phyloP scores from a whole-genome alignment of 2,888 invertebrate species.

The Lepidochrysops patricia region DNA sequence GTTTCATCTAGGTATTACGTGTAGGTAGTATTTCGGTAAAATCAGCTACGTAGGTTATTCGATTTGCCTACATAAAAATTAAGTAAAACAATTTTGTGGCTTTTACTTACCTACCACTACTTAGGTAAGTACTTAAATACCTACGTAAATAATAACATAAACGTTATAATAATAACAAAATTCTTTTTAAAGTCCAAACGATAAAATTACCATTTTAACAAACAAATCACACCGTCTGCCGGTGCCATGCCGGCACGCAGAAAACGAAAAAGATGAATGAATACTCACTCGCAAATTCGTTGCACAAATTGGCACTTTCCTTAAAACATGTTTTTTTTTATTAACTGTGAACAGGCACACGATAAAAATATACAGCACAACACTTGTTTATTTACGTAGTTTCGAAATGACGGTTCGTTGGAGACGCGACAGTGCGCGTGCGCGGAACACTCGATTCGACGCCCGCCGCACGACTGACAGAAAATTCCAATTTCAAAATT shows the following conservation, averaged over 20 bases:
- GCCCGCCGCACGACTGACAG: constrained; percentile 48
- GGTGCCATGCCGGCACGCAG: constrained; percentile 39
- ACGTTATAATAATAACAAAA: neutral
- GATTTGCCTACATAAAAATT: no score
- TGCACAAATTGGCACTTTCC: constrained; percentile 43
- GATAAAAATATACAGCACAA: constrained; percentile 38
- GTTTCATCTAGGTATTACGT: no score
- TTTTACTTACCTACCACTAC: no score
- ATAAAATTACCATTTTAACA: neutral
- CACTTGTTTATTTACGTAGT: constrained; percentile 66
- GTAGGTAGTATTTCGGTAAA: no score
- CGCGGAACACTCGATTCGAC: constrained; percentile 40
- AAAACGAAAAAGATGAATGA: constrained; percentile 46
- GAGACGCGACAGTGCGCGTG: constrained; percentile 42
- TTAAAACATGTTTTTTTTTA: neutral
- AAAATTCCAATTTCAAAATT: constrained; percentile 30
- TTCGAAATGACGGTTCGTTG: constrained; percentile 50
- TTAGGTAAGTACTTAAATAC: no score
- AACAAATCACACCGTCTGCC: constrained; percentile 45
- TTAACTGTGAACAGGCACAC: constrained; percentile 22
- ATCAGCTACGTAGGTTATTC: no score
- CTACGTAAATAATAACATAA: neutral
- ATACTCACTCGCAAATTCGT: constrained; percentile 59
- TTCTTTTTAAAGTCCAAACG: neutral
- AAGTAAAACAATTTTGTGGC: no score